Evolutionary conservation across 2,113 vertebrate species (phyloP), one percentile per base, ranked within the genome.

Genomic region (Bolborhynchus lineola): DNA sequence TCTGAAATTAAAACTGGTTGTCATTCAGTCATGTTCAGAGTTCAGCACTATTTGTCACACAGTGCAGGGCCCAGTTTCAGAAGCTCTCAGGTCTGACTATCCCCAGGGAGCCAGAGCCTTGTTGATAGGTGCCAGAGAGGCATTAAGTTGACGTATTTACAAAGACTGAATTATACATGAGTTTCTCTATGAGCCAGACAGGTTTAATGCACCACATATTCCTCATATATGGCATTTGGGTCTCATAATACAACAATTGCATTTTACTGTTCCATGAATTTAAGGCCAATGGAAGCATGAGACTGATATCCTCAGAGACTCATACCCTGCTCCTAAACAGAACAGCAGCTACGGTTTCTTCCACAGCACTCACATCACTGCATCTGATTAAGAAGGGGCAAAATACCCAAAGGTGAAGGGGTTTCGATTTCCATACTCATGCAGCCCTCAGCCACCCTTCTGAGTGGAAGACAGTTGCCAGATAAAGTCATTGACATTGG

Each of bases 121-220:
- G 28, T 53, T 69, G n/a, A 72, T 11, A 72, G 31, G 80, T 89
- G 67, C 65, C 72, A 82, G 52, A 92, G 44, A 78, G 23, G 37
- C 47, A 75, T 84, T 91, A 92, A 84, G 35, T 25, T 62, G 83
- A 91, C 62, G 39, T 91, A 91, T 93, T 96, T 96, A 95, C 78
- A 84, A 76, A 89, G 74, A 47, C 41, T 72, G 88, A 96, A 89
- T 95, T 91, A 96, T 79, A 89, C 88, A 94, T 72, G 86, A 89
- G 59, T 76, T 96, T 82, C 83, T 86, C 28, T 35, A 93, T 76
- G 86, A 95, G 72, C 31, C 41, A 95, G 80, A 75, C 35, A 53
- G 60, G 60, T 89, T 87, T 93, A 91, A 86, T 46, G 37, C 7
- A 4, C 74, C 65, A 80, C 53, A 53, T 23, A 35, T 87, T 44